Percentiles rank a stretch among this genome's conserved stretches.
phyloP scores from a whole-genome alignment of 2,113 vertebrate species.

The Paraplagusia blochii region DNA sequence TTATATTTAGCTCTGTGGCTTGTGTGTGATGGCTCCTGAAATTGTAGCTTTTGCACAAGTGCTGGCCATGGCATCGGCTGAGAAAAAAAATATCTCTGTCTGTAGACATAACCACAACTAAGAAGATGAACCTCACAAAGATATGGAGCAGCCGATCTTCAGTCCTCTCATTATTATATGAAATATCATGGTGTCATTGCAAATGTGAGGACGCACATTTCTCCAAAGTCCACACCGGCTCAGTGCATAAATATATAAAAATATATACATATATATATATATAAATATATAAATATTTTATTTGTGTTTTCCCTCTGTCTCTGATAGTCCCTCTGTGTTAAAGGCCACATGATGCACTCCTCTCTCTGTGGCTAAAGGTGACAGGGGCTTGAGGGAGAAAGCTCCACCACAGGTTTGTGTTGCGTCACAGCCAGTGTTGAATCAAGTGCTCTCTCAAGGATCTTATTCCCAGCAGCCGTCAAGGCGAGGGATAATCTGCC shows the following conservation, averaged over 20 bases:
- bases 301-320: constrained; percentile 6
- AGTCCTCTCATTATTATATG: constrained; percentile 19
- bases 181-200: constrained; percentile 18
- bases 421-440: constrained; percentile 64
- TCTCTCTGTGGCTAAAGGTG: constrained; percentile 62
- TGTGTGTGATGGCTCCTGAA: constrained; percentile 29
- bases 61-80: constrained; percentile 15
- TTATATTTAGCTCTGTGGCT: constrained; percentile 14
- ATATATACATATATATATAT: too few species aligned
- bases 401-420: constrained; percentile 50
- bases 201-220: constrained; percentile 28
- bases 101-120: background rate
- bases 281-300: background rate
- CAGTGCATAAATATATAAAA: background rate
- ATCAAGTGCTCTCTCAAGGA: constrained; percentile 71
- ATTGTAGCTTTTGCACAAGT: constrained; percentile 21
- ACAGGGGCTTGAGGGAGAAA: constrained; percentile 55
- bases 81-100: background rate
- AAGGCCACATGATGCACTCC: constrained; percentile 35
- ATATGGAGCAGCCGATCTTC: background rate
- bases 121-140: background rate
- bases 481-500: constrained; percentile 69
- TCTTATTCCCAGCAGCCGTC: constrained; percentile 65
- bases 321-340: constrained; percentile 19
- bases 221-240: constrained; percentile 25